Percentiles rank a stretch among this genome's conserved stretches.
phyloP scores from a whole-genome alignment of 2,797 vertebrate species.

The Lemur catta region DNA sequence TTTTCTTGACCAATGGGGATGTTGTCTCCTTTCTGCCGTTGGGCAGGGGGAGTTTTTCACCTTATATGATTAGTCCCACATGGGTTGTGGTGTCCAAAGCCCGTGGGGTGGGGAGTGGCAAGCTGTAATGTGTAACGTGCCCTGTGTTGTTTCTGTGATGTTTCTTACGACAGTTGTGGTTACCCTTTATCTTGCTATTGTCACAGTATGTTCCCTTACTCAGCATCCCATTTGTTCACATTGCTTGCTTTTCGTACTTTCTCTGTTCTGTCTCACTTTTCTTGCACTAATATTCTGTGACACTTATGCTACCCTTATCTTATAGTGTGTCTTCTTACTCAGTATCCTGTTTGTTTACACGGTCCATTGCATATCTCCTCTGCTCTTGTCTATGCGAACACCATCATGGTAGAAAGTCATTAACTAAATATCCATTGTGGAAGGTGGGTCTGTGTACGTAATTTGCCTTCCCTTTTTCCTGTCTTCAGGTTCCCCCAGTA shows the following conservation, averaged over 20 bases:
- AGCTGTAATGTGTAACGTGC: background rate
- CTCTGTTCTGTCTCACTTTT: background rate
- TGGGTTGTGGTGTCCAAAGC: background rate
- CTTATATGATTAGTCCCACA: background rate
- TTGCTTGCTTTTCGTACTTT: background rate
- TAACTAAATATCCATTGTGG: background rate
- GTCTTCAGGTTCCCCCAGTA: background rate
- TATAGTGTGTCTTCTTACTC: background rate
- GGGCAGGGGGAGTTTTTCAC: too few relatives aligned
- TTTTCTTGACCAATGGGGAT: too few relatives aligned
- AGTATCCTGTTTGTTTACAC: background rate
- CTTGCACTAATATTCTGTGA: background rate
- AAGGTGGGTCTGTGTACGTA: background rate
- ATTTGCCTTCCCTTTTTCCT: background rate
- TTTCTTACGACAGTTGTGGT: background rate
- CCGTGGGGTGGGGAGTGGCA: too few relatives aligned
- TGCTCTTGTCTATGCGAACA: background rate
- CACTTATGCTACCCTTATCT: background rate
- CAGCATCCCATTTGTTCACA: background rate
- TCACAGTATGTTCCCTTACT: background rate
- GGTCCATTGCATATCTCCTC: background rate
- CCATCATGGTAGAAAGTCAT: background rate
- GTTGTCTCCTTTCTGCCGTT: background rate
- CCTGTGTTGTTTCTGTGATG: background rate
- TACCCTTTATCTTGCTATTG: background rate